Evolutionary conservation across 2,797 vertebrate species (phyloP), one percentile per base, ranked within the genome.

Genomic region (Enteromius anoplus): DNA sequence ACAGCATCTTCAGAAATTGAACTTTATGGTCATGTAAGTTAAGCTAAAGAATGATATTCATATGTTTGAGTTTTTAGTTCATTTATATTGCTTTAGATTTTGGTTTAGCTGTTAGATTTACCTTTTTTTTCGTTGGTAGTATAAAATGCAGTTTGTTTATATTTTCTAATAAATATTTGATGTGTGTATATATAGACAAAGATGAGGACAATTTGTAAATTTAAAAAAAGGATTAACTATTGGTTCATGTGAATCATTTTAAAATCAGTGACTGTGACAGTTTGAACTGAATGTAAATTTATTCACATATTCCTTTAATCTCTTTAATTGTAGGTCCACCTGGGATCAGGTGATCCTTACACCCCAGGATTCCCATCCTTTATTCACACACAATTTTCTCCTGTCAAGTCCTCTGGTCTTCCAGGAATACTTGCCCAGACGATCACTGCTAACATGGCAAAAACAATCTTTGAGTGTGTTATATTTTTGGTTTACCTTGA

Each of bases 281-380:
- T 49, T 49, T 73, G 40, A 11, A 60, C n/a, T 40, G 19, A 73
- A 55, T 29, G 15, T 64, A 47, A 21, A 75, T n/a, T 5, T 10
- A 3, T 62, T 81, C 8, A 3, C 66, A 19, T 51, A 21, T 65
- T 85, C 23, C 60, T 47, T 47, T 14, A 14, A 47, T 83, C 86
- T 80, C 49, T 82, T 83, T 84, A 80, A n/a, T 51, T 78, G 70
- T 89, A 99, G 98, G 98, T 97, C 79, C 98, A 99, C 81, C 88
- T 96, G 83, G 98, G 97, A 80, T 96, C 96, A 4, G 98, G 98
- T 2, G 98, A 99, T 81, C 98, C 98, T 10, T 98, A 93, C 83
- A 98, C 97, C 0, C 97, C 97, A 12, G 98, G 98, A 11, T 98
- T 99, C 65, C 98, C 98, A 7, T 98, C 98, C 45, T 98, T 99